phyloP scores from a whole-genome alignment of 1,140 invertebrate genomes.

The Sogatella furcifera region DNA sequence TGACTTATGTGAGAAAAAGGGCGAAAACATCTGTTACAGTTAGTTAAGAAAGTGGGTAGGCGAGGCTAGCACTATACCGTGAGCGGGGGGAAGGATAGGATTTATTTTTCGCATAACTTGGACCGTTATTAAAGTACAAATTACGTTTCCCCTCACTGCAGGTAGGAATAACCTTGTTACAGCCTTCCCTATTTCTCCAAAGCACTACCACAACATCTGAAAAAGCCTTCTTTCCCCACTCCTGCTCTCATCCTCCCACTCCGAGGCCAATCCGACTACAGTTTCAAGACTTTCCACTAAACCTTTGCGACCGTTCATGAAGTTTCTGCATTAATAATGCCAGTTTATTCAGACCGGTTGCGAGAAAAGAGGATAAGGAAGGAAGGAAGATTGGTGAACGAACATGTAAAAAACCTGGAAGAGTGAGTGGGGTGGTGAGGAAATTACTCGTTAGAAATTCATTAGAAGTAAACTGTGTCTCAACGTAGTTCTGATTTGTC shows the following conservation, averaged over 20 bases:
- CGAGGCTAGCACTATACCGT: no score
- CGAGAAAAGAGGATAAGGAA: not conserved
- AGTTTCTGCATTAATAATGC: slow-evolving; percentile 3
- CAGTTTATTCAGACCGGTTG: not conserved
- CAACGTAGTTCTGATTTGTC: slow-evolving; percentile 1
- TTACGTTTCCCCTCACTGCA: not conserved
- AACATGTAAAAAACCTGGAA: no score
- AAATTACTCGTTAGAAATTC: slow-evolving; percentile 4
- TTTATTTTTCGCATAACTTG: slow-evolving; percentile 3
- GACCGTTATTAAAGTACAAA: slow-evolving; percentile 3
- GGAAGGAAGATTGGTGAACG: no score
- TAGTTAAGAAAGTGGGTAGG: not conserved
- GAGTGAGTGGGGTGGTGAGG: not conserved
- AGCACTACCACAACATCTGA: not conserved
- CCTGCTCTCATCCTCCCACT: not conserved
- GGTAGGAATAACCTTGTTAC: slow-evolving; percentile 1
- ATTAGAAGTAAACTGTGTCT: not conserved
- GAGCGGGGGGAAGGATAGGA: not conserved
- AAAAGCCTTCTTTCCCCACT: not conserved
- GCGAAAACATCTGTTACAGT: not conserved
- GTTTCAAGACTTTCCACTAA: not conserved
- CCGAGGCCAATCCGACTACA: not conserved
- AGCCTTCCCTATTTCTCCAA: not conserved
- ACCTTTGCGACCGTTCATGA: not conserved
- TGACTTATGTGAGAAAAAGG: not conserved